phyloP scores from a whole-genome alignment of 2,888 invertebrate genomes.

The Cosmorhoe ocellata region DNA sequence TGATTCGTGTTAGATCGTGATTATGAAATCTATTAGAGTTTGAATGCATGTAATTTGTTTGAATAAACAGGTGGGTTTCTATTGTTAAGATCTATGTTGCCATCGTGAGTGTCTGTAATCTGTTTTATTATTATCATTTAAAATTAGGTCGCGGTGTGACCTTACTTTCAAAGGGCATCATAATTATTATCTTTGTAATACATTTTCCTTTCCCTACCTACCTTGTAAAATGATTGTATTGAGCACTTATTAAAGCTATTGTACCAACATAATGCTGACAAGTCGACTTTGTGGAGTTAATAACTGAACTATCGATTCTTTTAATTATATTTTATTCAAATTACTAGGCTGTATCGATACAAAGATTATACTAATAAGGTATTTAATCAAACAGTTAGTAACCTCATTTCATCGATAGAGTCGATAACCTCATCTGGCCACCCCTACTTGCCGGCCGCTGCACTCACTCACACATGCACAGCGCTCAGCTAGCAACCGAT shows the following conservation, averaged over 20 bases:
- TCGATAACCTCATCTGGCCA: slow-evolving; percentile 39
- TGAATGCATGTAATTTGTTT: slow-evolving; percentile 18
- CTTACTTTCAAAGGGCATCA: slow-evolving; percentile 5
- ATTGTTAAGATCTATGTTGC: slow-evolving; percentile 5
- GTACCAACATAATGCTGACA: too few species aligned
- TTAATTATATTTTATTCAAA: too few species aligned
- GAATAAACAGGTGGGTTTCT: slow-evolving; percentile 15
- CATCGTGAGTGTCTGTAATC: slow-evolving; percentile 4
- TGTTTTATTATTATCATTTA: slow-evolving; percentile 1
- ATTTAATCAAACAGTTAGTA: too few species aligned
- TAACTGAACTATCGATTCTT: too few species aligned
- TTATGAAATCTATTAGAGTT: slow-evolving; percentile 38
- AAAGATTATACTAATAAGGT: too few species aligned
- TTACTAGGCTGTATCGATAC: too few species aligned
- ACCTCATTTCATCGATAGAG: slow-evolving; percentile 26
- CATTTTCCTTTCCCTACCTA: neutral
- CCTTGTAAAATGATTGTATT: too few species aligned
- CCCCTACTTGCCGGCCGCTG: slow-evolving; percentile 62
- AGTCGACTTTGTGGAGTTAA: too few species aligned
- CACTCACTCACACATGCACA: slow-evolving; percentile 66
- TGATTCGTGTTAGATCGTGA: slow-evolving; percentile 37
- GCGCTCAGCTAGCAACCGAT: slow-evolving; percentile 69
- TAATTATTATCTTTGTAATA: slow-evolving; percentile 28
- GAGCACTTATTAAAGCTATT: too few species aligned
- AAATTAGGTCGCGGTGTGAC: slow-evolving; percentile 8